phyloP scores from a whole-genome alignment of 1,140 invertebrate species.

The Zaprionus kolodkinae region DNA sequence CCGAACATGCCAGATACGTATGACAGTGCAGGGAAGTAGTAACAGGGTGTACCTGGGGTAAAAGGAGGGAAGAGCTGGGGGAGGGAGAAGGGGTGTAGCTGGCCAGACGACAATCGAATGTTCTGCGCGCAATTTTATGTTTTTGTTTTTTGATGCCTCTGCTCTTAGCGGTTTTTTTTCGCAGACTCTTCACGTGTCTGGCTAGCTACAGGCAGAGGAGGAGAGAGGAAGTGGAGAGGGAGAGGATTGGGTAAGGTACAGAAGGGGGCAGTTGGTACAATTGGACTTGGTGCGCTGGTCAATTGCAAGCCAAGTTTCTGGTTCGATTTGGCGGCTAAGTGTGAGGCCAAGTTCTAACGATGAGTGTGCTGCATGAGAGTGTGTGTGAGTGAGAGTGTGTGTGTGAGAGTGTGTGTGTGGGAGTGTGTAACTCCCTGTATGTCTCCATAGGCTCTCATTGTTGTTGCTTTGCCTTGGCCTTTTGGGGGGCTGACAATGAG shows the following conservation, averaged over 20 bases:
- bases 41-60: too few relatives aligned
- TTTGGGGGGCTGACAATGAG: constrained; percentile 21
- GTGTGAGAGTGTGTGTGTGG: neutral
- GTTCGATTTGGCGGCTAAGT: constrained; percentile 12
- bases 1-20: constrained; percentile 6
- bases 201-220: neutral
- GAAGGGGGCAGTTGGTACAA: constrained; percentile 45
- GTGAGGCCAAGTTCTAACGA: constrained; percentile 33
- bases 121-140: constrained; percentile 38
- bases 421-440: neutral
- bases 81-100: too few relatives aligned
- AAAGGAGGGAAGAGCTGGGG: neutral
- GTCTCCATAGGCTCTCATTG: constrained; percentile 24
- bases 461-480: constrained; percentile 22
- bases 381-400: neutral
- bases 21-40: neutral
- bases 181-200: constrained; percentile 26
- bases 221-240: neutral
- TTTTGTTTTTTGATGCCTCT: constrained; percentile 2
- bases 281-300: constrained; percentile 71
- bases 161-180: constrained; percentile 10
- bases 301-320: constrained; percentile 77
- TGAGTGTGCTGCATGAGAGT: neutral
- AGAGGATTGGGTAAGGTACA: neutral
- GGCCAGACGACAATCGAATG: constrained; percentile 75